A percentile compares a stretch with the other conserved stretches of the same genome.
These are phyloP conservation scores for Lepilemur septentrionalis DNA, from an alignment of 2,797 vertebrate species.

Conservation along the genomic window DNA sequence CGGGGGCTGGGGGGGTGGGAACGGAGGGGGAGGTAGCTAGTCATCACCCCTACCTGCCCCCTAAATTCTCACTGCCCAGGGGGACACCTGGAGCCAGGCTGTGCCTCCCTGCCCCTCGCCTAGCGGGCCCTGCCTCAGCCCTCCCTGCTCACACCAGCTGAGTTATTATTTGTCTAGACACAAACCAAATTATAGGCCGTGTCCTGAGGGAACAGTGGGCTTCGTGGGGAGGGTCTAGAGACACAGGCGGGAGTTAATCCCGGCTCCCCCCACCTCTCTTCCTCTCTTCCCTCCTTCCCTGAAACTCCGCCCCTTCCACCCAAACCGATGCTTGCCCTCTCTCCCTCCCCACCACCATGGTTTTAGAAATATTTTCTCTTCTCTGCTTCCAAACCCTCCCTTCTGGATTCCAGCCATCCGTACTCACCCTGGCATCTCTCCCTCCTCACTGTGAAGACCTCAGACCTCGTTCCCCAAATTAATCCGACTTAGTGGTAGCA, in stretches of 20 bases:
- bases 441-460: neutral
- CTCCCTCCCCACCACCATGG: neutral
- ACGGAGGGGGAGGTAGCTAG: neutral
- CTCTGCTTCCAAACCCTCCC: neutral
- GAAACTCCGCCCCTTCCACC: neutral
- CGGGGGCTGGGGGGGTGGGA: neutral
- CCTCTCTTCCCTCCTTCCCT: neutral
- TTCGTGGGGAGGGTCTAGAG: slow-evolving; percentile 40
- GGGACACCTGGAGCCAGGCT: neutral
- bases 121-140: neutral
- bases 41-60: neutral
- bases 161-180: slow-evolving; percentile 81
- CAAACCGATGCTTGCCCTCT: neutral
- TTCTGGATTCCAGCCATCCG: neutral
- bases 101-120: neutral
- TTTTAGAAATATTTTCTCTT: slow-evolving; percentile 43
- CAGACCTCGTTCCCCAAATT: neutral
- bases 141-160: slow-evolving; percentile 57
- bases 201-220: slow-evolving; percentile 56
- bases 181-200: slow-evolving; percentile 74
- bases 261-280: neutral
- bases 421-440: neutral
- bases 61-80: neutral
- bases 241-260: neutral
- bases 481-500: neutral